phyloP scores from a whole-genome alignment of 1,140 invertebrate species.

The Temnothorax curvispinosus region DNA sequence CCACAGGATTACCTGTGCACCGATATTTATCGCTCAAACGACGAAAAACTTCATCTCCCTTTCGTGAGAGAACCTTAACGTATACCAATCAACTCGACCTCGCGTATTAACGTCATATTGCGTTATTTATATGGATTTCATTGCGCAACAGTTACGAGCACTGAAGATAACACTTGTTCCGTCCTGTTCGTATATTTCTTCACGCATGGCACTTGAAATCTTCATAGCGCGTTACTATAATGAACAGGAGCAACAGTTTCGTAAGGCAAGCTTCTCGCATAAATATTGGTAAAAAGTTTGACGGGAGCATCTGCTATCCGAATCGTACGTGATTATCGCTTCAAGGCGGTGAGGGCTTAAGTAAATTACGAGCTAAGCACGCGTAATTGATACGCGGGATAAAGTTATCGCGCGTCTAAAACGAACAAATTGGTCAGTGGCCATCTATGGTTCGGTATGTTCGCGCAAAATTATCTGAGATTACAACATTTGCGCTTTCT shows the following conservation, averaged over 20 bases:
- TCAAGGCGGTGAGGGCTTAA: not conserved
- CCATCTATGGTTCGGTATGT: slow-evolving; percentile 26
- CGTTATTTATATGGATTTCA: slow-evolving; percentile 4
- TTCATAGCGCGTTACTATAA: not conserved
- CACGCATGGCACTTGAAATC: slow-evolving; percentile 22
- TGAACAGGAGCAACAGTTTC: slow-evolving; percentile 33
- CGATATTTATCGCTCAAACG: not conserved
- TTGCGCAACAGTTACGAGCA: slow-evolving; percentile 31
- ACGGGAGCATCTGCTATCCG: not conserved
- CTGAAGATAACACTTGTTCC: slow-evolving; percentile 5
- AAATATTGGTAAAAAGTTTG: slow-evolving; percentile 30
- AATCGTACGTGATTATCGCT: not conserved
- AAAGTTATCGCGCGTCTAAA: slow-evolving; percentile 34
- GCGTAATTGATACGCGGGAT: slow-evolving; percentile 36
- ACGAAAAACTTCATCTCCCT: not conserved
- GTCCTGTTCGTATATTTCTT: not conserved
- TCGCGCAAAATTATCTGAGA: slow-evolving; percentile 43
- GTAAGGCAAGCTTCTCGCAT: slow-evolving; percentile 22
- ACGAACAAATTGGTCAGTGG: slow-evolving; percentile 9
- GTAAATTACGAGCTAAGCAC: not conserved
- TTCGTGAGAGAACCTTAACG: not conserved
- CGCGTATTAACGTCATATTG: slow-evolving; percentile 22
- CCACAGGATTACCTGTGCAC: not conserved
- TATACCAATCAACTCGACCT: not conserved
- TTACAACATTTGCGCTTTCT: slow-evolving; percentile 66